Evolutionary conservation across 2,113 vertebrate genomes (phyloP), one percentile per base, ranked within the genome.

Genomic region (Catharus fuscescens): DNA sequence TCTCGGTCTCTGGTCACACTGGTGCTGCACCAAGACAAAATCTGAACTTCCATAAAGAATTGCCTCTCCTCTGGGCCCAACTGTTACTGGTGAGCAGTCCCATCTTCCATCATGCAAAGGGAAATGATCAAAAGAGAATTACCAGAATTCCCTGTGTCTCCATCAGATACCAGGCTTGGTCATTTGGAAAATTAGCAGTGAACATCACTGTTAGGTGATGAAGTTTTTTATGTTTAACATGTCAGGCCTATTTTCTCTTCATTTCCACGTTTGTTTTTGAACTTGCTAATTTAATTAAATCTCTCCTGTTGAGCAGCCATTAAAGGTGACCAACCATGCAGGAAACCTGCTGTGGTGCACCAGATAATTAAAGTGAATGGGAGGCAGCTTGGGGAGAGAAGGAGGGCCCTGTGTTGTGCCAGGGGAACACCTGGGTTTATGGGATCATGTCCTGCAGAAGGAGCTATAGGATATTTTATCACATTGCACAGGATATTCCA

Each of bases 221-320:
- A 48, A 81, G 96, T 93, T 57, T 88, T 93, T 96, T 88, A 74
- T 97, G 90, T 94, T 97, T 91, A 96, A 95, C 84, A 86, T 4
- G 15, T 85, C 71, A 87, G 96, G 90, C 59, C 95, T 89, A 81
- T 95, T 97, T 94, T 86, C 50, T 92, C 92, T 92, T 91, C 71
- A 76, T 83, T 96, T 93, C 62, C 83, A 81, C 9, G 10, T 90
- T 97, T 96, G 87, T 92, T 95, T 88, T 95, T 81, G 91, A 87
- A 95, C 93, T 91, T 93, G 89, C 88, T 97, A 97, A 96, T 98
- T 97, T 98, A 98, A 99, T 99, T 98, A 98, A 97, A 98, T 98
- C 95, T 96, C 92, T 95, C 17, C 88, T 97, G 89, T 91, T 93
- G 95, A 95, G 96, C 96, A 97, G 89, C 96, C 59, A 91, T 98